Evolutionary conservation across 2,797 vertebrate genomes (phyloP).

Genomic region (Silurus lanzhouensis): DNA sequence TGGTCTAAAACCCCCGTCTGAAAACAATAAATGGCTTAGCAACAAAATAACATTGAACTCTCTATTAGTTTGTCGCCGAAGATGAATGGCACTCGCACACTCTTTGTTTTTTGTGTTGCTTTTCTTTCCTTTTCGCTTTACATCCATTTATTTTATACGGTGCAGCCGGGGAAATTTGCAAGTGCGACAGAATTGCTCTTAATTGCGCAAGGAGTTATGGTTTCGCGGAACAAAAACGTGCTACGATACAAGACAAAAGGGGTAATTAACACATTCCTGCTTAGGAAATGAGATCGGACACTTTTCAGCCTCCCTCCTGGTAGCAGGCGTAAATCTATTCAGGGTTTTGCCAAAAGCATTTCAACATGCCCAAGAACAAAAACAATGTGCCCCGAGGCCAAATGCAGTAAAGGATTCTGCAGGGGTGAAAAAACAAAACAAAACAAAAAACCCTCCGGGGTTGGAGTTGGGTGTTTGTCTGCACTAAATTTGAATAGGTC

Average conservation of each 20-base stretch:
- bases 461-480: background rate
- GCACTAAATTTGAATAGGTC: background rate
- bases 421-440: background rate
- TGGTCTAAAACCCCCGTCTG: background rate
- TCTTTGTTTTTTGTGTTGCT: slow-evolving; percentile 4
- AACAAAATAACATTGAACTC: slow-evolving; percentile 30
- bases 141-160: background rate
- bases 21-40: background rate
- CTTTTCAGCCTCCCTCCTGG: slow-evolving; percentile 14
- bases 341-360: slow-evolving; percentile 33
- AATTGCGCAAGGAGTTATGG: slow-evolving; percentile 49
- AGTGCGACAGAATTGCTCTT: slow-evolving; percentile 38
- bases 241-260: slow-evolving; percentile 39
- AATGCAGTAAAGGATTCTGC: background rate
- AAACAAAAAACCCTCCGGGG: too few relatives aligned
- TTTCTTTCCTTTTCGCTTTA: background rate
- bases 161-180: slow-evolving; percentile 34
- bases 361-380: slow-evolving; percentile 11
- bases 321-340: slow-evolving; percentile 32
- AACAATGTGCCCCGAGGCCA: slow-evolving; percentile 20
- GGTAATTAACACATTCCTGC: slow-evolving; percentile 47
- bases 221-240: slow-evolving; percentile 26
- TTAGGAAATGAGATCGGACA: slow-evolving; percentile 36
- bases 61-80: slow-evolving; percentile 24
- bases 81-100: slow-evolving; percentile 19